Base-by-base conservation (phyloP, 35 echinoderm and acorn worm genomes). In the Apostichopus japonicus region DNA sequence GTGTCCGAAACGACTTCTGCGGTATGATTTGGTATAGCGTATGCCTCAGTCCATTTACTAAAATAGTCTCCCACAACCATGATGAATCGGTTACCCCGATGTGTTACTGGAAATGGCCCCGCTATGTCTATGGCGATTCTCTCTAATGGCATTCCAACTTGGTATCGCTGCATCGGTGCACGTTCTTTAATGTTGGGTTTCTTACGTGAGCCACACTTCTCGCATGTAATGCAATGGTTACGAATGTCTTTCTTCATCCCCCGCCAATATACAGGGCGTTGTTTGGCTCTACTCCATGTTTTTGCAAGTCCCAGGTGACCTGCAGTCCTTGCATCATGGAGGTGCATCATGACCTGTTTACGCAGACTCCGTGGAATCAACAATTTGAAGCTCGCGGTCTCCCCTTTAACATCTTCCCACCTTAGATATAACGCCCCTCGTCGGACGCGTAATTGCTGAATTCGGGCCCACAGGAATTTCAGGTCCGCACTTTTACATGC, bases 11-110 rank as follows among this genome's bases (percentile, higher is more conserved):
- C 84, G 11, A 87, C 93, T 16, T 93, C 82, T 8, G 91, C 86
- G 16, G 23, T 78, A 67, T 93, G 76, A 67, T 93, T 65, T 6
- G 77, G 86, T 10, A 90, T n/a, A 1, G 92, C 57, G 82, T 90
- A 93, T 14, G 93, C 81, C 22, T 91, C 88, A 57, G 89, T 94
- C 93, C 89, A 91, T 73, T 86, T 94, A 71, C 86, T 90, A 44
- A 88, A 95, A 24, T 95, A 95, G 75, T 95, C 94, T n/a, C 90
- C 91, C 15, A 95, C 87, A 22, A 93, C 94, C 23, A 95, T 53
- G 9, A 95, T 93, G 65, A 92, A 93, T 55, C 23, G 55, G 44
- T 95, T 95, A 1, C 91, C 91, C 10, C 77, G 23, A 13, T 90
- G 13, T 8, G 94, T 93, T 52, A 65, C 21, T 4, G 92, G 84